Evolutionary conservation across 2,113 vertebrate species (phyloP).

Genomic region (Onychostruthus taczanowskii): DNA sequence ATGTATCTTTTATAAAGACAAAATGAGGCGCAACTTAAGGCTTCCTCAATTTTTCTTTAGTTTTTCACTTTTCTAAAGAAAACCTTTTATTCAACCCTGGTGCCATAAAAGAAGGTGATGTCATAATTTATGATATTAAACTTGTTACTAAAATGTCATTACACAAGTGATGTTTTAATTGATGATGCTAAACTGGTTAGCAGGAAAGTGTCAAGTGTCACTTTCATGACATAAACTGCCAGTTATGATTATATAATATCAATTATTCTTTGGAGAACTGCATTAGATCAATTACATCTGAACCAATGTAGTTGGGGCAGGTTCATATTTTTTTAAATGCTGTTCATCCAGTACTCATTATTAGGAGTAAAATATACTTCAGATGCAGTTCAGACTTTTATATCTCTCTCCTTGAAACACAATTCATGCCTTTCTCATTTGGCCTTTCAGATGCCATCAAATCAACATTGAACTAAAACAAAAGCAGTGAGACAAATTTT

Average conservation of each 20-base stretch:
- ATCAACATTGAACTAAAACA: neutral
- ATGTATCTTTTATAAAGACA: neutral
- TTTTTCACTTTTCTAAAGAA: neutral
- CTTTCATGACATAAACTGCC: conserved; percentile 75
- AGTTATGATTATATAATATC: conserved; percentile 79
- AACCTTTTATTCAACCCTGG: conserved; percentile 24
- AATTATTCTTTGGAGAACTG: conserved; percentile 74
- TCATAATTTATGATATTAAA: conserved; percentile 69
- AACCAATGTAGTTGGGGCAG: conserved; percentile 44
- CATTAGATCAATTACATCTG: conserved; percentile 66
- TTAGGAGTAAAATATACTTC: conserved; percentile 67
- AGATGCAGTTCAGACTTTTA: conserved; percentile 60
- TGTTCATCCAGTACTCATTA: conserved; percentile 74
- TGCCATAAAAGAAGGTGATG: conserved; percentile 67
- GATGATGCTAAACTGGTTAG: conserved; percentile 69
- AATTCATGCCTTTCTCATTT: neutral
- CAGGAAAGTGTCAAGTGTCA: conserved; percentile 72
- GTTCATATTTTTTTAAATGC: conserved; percentile 69
- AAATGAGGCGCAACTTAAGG: neutral
- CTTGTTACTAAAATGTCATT: conserved; percentile 68
- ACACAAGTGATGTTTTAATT: conserved; percentile 73
- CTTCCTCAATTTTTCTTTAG: neutral
- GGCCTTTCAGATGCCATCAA: conserved; percentile 20
- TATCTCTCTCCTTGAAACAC: conserved; percentile 49
- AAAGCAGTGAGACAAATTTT: neutral